Evolutionary conservation across 2,113 vertebrate genomes (phyloP).

Genomic region (Hemiprocne comata): DNA sequence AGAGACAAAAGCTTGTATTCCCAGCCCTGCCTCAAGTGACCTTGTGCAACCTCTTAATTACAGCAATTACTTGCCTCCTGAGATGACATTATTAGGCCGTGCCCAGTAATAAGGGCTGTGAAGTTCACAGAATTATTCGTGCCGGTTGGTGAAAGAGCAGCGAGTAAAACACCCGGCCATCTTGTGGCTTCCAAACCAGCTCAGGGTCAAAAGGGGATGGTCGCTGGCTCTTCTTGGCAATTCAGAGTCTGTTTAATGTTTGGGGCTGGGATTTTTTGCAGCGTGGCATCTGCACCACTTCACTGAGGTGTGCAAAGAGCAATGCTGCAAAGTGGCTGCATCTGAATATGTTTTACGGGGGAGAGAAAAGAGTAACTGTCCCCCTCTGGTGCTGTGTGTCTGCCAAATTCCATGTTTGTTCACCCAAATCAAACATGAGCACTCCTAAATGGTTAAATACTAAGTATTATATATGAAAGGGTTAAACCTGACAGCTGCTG

Average conservation of each 20-base stretch:
- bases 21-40: conserved; percentile 66
- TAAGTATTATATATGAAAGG: not conserved
- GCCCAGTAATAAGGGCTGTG: conserved; percentile 59
- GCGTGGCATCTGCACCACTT: fast-evolving
- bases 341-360: not conserved
- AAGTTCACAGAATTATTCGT: conserved; percentile 63
- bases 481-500: not conserved
- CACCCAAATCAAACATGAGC: not conserved
- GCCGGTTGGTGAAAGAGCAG: conserved; percentile 24
- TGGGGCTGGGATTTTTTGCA: not conserved
- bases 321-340: not conserved
- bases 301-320: not conserved
- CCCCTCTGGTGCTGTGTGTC: not conserved
- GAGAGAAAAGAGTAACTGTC: not conserved
- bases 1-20: conserved; percentile 66
- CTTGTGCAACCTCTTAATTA: conserved; percentile 73
- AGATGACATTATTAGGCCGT: conserved; percentile 68
- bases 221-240: not conserved
- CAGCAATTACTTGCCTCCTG: conserved; percentile 72
- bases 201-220: not conserved
- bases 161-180: not conserved
- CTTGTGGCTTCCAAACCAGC: conserved; percentile 15
- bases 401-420: not conserved
- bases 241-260: not conserved
- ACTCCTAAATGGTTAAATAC: not conserved